Evolutionary conservation across 2,888 invertebrate genomes (phyloP).

Genomic region (Cremastinae sp.): DNA sequence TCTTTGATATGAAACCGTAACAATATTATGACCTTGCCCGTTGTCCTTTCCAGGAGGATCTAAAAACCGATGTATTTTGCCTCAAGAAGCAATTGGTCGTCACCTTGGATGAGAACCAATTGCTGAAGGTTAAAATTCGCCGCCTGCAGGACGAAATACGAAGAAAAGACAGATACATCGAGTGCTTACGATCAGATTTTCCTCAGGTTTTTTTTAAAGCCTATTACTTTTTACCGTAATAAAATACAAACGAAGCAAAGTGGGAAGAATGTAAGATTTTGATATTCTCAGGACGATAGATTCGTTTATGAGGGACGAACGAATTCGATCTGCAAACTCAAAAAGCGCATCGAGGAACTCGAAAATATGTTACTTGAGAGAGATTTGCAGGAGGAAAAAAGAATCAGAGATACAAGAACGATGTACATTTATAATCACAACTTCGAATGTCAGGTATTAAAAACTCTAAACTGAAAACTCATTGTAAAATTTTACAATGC

Average conservation of each 20-base stretch:
- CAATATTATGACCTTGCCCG: too few species aligned
- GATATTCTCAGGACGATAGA: slow-evolving; percentile 45
- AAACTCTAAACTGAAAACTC: too few species aligned
- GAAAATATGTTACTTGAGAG: slow-evolving; percentile 53
- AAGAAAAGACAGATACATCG: slow-evolving; percentile 71
- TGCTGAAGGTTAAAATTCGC: slow-evolving; percentile 72
- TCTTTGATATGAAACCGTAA: too few species aligned
- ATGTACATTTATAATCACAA: slow-evolving; percentile 54
- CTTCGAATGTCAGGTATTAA: slow-evolving; percentile 45
- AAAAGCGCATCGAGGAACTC: slow-evolving; percentile 56
- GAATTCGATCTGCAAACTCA: slow-evolving; percentile 49
- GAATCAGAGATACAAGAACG: slow-evolving; percentile 53
- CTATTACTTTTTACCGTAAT: neutral
- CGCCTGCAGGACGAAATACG: slow-evolving; percentile 70
- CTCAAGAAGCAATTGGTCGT: slow-evolving; percentile 68
- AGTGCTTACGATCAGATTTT: slow-evolving; percentile 62
- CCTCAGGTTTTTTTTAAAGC: slow-evolving; percentile 44
- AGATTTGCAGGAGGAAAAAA: slow-evolving; percentile 54
- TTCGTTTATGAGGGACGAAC: slow-evolving; percentile 47
- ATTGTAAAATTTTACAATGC: neutral
- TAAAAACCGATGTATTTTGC: slow-evolving; percentile 69
- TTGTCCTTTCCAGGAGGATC: slow-evolving; percentile 64
- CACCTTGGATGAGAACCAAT: slow-evolving; percentile 69
- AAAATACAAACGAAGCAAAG: neutral
- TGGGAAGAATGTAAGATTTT: slow-evolving; percentile 16